Conservation (phyloP, 2,113 vertebrate genomes). For the Tretioscincus oriximinensis region DNA sequence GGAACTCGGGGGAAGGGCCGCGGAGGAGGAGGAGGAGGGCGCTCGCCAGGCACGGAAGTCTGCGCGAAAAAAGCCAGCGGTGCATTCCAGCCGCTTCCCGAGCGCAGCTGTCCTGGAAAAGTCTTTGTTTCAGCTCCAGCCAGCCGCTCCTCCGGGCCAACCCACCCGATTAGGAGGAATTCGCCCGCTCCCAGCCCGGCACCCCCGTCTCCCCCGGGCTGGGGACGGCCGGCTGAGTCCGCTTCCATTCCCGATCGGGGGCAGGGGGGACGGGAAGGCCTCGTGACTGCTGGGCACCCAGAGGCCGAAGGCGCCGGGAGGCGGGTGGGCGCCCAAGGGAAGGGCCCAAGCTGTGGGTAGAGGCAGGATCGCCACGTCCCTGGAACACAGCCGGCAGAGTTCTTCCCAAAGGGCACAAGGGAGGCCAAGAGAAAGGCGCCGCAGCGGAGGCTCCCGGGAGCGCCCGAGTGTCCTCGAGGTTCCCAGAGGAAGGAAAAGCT, state of each 20-base stretch:
- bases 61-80: constrained; percentile 57
- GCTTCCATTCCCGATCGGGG: constrained; percentile 61
- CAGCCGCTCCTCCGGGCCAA: neutral
- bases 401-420: neutral
- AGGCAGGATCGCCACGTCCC: neutral
- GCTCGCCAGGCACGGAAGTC: neutral
- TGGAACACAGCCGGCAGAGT: neutral
- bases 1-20: neutral
- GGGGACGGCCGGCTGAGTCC: constrained; percentile 74
- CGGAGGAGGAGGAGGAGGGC: too few species aligned
- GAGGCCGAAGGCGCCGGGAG: too few species aligned
- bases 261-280: neutral
- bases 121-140: constrained; percentile 60
- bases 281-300: neutral
- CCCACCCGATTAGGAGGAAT: constrained; percentile 24
- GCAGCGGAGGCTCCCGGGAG: too few species aligned
- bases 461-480: neutral
- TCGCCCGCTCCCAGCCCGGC: constrained; percentile 20
- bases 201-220: constrained; percentile 33
- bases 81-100: constrained; percentile 58
- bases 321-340: too few species aligned
- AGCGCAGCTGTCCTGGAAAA: constrained; percentile 55
- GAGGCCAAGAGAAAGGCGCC: neutral
- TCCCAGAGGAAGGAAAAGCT: neutral
- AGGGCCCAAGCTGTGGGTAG: neutral